A percentile compares a stretch with the other conserved stretches of the same genome.
phyloP scores from a whole-genome alignment of 2,888 invertebrate genomes.

The Ochropleura plecta region DNA sequence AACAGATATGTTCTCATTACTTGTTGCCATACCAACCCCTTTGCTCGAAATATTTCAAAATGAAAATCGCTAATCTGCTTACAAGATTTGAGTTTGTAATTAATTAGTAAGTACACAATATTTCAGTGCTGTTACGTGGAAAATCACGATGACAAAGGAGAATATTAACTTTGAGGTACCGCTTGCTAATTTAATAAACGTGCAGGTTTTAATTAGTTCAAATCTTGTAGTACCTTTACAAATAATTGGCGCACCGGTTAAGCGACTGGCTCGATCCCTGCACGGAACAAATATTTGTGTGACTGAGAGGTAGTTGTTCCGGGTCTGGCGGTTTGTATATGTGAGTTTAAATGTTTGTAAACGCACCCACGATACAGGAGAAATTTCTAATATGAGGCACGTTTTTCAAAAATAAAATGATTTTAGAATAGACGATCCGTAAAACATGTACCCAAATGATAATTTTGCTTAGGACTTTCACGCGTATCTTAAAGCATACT shows the following conservation, averaged over 20 bases:
- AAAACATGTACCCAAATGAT: neutral
- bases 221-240: neutral
- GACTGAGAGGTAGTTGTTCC: no score
- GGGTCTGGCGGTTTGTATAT: no score
- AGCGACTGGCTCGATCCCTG: no score
- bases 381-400: no score
- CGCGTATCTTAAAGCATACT: neutral
- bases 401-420: no score
- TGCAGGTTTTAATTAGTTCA: constrained; percentile 25
- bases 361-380: no score
- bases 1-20: neutral
- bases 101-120: constrained; percentile 24
- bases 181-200: constrained; percentile 18
- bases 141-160: constrained; percentile 24
- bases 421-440: neutral
- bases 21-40: neutral
- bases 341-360: no score
- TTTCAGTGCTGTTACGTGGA: constrained; percentile 5
- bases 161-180: constrained; percentile 14
- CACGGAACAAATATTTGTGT: no score
- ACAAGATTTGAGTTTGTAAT: constrained; percentile 31
- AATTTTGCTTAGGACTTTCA: neutral
- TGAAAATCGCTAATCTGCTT: constrained; percentile 8
- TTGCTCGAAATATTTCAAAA: constrained; percentile 10
- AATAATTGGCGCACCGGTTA: neutral